These are phyloP conservation scores for Epizoanthus rinbou DNA, from an alignment of 92 coral and sea anemone species.

Conservation along the genomic window DNA sequence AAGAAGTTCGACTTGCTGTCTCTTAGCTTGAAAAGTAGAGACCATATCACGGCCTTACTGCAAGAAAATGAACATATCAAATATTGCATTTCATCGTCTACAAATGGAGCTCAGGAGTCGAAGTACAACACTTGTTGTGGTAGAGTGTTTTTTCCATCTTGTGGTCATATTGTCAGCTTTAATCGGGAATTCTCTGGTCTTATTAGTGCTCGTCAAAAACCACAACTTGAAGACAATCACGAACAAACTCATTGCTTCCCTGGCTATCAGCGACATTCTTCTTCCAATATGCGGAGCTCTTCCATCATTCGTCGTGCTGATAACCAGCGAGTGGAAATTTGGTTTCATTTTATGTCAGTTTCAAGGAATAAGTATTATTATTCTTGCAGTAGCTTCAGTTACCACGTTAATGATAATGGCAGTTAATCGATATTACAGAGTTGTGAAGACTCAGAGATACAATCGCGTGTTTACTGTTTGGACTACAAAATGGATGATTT, in stretches of 20 bases:
- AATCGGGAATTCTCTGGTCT: neutral
- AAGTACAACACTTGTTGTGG: neutral
- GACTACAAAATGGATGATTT: constrained; percentile 4
- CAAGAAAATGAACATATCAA: neutral
- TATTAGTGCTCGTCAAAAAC: neutral
- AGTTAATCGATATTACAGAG: constrained; percentile 5
- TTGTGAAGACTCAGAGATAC: constrained; percentile 1
- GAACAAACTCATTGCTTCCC: constrained; percentile 1
- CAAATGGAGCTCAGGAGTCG: neutral
- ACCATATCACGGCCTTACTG: neutral
- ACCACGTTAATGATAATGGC: constrained; percentile 2
- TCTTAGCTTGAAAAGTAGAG: too few relatives aligned
- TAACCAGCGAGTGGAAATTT: constrained; percentile 12
- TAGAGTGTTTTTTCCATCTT: constrained; percentile 7
- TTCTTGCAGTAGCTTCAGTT: neutral
- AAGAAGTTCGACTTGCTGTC: too few relatives aligned
- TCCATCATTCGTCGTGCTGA: neutral
- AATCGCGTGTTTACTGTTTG: neutral
- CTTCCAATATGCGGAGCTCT: neutral
- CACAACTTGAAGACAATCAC: neutral
- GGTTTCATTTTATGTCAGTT: neutral
- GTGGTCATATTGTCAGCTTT: neutral
- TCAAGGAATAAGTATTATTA: constrained; percentile 5
- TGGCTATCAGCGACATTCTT: neutral
- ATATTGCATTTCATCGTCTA: neutral